Evolutionary conservation across 2,113 vertebrate species (phyloP).

Genomic region (Dicaeum eximium): DNA sequence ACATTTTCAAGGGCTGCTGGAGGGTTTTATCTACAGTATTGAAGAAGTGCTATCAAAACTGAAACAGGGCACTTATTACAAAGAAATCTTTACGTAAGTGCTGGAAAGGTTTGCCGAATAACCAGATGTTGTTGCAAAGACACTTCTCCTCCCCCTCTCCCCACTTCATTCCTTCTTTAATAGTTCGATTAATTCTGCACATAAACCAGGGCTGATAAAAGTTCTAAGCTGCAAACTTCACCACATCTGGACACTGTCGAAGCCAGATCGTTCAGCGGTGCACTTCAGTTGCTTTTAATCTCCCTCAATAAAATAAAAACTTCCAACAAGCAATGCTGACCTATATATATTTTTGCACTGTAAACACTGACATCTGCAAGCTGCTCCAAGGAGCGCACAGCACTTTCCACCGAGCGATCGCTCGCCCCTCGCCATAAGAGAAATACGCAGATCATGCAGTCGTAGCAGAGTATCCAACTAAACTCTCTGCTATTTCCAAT

Average conservation of each 20-base stretch:
- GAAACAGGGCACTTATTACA: slow-evolving; percentile 33
- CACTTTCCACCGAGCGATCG: neutral
- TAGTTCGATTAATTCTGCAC: slow-evolving; percentile 10
- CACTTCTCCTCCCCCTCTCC: slow-evolving; percentile 39
- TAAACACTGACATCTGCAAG: slow-evolving; percentile 55
- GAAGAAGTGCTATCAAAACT: slow-evolving; percentile 51
- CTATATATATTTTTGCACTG: slow-evolving; percentile 31
- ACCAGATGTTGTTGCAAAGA: slow-evolving; percentile 58
- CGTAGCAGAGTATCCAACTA: neutral
- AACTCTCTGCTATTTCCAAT: slow-evolving; percentile 23
- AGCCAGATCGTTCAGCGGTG: neutral
- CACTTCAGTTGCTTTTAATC: slow-evolving; percentile 24
- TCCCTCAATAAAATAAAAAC: slow-evolving; percentile 20
- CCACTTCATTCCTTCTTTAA: slow-evolving; percentile 29
- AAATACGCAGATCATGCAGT: neutral
- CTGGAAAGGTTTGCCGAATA: slow-evolving; percentile 34
- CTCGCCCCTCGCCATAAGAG: neutral
- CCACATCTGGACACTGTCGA: slow-evolving; percentile 36
- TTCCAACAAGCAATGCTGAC: slow-evolving; percentile 29
- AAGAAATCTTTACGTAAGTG: slow-evolving; percentile 54
- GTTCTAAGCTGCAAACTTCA: slow-evolving; percentile 33
- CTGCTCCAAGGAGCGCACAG: slow-evolving; percentile 24
- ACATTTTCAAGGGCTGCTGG: slow-evolving; percentile 33
- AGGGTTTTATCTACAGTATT: slow-evolving; percentile 35
- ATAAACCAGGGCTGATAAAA: slow-evolving; percentile 21